These are phyloP conservation scores for Anguilla obscura DNA, from an alignment of 2,797 vertebrate genomes.

Conservation along the genomic window DNA sequence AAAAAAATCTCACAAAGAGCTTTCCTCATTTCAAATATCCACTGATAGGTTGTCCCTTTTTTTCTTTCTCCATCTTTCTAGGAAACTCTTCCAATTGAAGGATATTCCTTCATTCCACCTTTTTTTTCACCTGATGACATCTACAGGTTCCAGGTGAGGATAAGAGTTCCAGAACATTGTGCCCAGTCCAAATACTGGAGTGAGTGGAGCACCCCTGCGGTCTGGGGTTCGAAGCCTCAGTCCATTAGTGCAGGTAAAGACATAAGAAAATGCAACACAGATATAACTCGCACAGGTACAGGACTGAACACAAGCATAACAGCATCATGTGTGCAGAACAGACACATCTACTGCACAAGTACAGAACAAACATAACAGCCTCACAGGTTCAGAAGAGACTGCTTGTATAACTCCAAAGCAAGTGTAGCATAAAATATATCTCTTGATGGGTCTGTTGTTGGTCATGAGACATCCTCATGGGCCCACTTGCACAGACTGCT, in stretches of 20 bases:
- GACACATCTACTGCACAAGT: background rate
- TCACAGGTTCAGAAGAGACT: background rate
- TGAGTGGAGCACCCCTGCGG: conserved; percentile 72
- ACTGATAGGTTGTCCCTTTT: background rate
- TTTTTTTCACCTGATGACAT: conserved; percentile 62
- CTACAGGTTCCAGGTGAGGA: conserved; percentile 81
- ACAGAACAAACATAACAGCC: background rate
- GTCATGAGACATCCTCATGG: background rate
- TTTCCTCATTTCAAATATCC: background rate
- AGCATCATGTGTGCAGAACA: background rate
- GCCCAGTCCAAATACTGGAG: conserved; percentile 77
- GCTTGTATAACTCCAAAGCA: background rate
- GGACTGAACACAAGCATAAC: too few relatives aligned
- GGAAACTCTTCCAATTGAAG: background rate
- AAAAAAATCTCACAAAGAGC: background rate
- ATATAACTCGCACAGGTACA: background rate
- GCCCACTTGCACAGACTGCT: background rate
- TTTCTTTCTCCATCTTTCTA: background rate
- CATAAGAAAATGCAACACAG: background rate
- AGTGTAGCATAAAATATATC: too few relatives aligned
- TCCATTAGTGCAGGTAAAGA: conserved; percentile 61
- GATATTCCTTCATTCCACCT: conserved; percentile 55
- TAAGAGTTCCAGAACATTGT: conserved; percentile 59
- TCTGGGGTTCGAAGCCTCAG: conserved; percentile 69
- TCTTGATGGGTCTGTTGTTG: background rate